A percentile compares a stretch with the other conserved stretches of the same genome.
Evolutionary conservation across 2,888 invertebrate species (phyloP).

Genomic region (Heliothis peltigera): DNA sequence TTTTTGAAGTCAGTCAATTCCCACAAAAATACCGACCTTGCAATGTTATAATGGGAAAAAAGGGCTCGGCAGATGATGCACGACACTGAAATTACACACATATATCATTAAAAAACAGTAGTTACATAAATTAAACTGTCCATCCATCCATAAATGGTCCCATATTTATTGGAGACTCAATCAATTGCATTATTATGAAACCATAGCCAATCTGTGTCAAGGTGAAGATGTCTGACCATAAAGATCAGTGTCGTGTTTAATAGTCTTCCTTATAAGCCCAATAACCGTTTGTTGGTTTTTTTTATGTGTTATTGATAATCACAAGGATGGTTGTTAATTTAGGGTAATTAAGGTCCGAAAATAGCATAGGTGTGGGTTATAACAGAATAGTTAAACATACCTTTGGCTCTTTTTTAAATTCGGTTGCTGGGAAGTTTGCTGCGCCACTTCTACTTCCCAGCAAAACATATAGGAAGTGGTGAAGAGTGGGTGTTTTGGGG

Average conservation of each 20-base stretch:
- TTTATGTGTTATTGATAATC: slow-evolving; percentile 19
- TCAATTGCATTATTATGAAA: slow-evolving; percentile 30
- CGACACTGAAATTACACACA: too few species aligned
- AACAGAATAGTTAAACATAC: too few species aligned
- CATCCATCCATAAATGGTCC: background rate
- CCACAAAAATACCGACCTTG: too few species aligned
- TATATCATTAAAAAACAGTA: slow-evolving; percentile 6
- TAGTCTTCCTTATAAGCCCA: slow-evolving; percentile 54
- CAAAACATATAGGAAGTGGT: too few species aligned
- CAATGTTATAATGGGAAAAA: background rate
- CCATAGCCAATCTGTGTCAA: slow-evolving; percentile 43
- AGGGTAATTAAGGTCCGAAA: too few species aligned
- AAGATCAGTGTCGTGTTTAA: slow-evolving; percentile 42
- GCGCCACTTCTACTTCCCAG: too few species aligned
- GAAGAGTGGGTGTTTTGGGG: too few species aligned
- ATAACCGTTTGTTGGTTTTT: slow-evolving; percentile 20
- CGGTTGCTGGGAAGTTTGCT: too few species aligned
- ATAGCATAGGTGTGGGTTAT: too few species aligned
- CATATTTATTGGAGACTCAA: slow-evolving; percentile 9
- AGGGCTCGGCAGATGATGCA: background rate
- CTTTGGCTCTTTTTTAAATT: too few species aligned
- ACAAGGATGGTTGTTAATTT: slow-evolving; percentile 18
- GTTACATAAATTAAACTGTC: background rate
- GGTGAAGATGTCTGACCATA: slow-evolving; percentile 46
- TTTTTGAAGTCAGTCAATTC: too few species aligned